Conservation (phyloP, 2,113 vertebrate species). For the Datnioides undecimradiatus region DNA sequence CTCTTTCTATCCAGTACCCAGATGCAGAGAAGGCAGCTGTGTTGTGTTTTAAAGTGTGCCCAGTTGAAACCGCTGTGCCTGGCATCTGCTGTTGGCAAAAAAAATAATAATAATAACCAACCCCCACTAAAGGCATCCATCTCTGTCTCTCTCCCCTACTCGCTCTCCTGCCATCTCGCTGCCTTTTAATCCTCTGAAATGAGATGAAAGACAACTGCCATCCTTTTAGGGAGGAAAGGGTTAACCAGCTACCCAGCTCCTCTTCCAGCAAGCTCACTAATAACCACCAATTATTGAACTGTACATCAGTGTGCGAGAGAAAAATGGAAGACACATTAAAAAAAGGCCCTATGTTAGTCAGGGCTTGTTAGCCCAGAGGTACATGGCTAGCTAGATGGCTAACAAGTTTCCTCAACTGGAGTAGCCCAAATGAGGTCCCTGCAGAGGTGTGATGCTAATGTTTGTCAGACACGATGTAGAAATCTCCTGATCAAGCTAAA, state of each 20-base stretch:
- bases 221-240: constrained; percentile 64
- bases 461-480: constrained; percentile 54
- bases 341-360: constrained; percentile 39
- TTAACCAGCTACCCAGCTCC: constrained; percentile 66
- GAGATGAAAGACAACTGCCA: constrained; percentile 69
- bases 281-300: constrained; percentile 80
- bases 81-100: constrained; percentile 70
- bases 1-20: constrained; percentile 63
- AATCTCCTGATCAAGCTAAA: constrained; percentile 64
- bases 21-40: constrained; percentile 76
- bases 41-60: constrained; percentile 73
- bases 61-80: constrained; percentile 64
- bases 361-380: constrained; percentile 57
- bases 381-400: constrained; percentile 54
- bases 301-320: constrained; percentile 57
- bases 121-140: constrained; percentile 67
- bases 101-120: constrained; percentile 63
- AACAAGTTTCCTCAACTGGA: constrained; percentile 51
- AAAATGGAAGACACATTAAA: constrained; percentile 34
- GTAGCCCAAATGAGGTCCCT: constrained; percentile 64
- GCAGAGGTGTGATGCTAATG: constrained; percentile 49
- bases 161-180: constrained; percentile 30
- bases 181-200: constrained; percentile 65
- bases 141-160: constrained; percentile 33
- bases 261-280: constrained; percentile 73